Percentiles rank a stretch among this genome's conserved stretches.
These are phyloP conservation scores for Pocillopora meandrina DNA, from an alignment of 92 coral and sea anemone species.

Conservation along the genomic window DNA sequence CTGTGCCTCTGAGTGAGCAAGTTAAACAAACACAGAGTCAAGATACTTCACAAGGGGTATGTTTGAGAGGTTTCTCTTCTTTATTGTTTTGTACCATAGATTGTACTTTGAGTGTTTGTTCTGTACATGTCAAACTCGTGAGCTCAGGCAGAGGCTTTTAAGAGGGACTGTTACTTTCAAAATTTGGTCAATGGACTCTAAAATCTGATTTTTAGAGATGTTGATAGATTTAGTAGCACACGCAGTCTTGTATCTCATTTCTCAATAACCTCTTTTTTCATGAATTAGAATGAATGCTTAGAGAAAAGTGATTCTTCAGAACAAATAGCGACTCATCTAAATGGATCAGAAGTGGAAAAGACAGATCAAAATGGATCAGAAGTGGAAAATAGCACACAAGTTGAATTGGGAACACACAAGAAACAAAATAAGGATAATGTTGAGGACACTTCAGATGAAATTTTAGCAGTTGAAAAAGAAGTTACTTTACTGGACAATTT, in stretches of 20 bases:
- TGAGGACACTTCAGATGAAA: background rate
- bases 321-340: background rate
- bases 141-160: too few relatives aligned
- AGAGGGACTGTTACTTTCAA: too few relatives aligned
- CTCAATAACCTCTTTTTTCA: background rate
- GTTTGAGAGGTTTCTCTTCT: background rate
- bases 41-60: conserved; percentile 17
- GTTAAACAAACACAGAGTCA: background rate
- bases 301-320: background rate
- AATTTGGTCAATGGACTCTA: too few relatives aligned
- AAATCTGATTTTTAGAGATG: too few relatives aligned
- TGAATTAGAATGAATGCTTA: background rate
- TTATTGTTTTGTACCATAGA: too few relatives aligned
- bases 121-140: too few relatives aligned
- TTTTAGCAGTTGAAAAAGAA: background rate
- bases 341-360: background rate
- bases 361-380: background rate
- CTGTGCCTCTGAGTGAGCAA: background rate
- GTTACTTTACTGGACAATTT: conserved; percentile 1
- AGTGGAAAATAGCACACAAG: background rate
- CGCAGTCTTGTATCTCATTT: background rate
- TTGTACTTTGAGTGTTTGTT: too few relatives aligned
- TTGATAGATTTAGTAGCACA: too few relatives aligned
- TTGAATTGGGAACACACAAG: background rate
- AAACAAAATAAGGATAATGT: background rate